Conservation (phyloP, 2,113 vertebrate species). For the Lophotis ruficrista region DNA sequence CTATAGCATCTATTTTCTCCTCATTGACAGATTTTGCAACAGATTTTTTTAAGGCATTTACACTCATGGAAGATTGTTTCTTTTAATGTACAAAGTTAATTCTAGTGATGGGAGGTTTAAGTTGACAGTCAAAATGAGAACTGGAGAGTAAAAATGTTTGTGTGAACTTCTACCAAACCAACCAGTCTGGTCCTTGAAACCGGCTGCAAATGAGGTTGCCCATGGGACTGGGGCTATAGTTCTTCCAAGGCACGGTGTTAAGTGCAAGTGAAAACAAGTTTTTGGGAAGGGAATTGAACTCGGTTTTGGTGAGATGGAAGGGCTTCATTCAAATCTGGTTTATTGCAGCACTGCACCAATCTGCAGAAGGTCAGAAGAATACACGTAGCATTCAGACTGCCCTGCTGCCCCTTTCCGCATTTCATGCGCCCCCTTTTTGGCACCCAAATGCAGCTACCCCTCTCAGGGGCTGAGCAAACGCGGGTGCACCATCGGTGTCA, state of each 20-base stretch:
- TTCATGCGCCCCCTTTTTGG: not conserved
- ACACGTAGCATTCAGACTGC: rapidly evolving
- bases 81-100: not conserved
- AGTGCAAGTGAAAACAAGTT: not conserved
- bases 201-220: not conserved
- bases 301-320: not conserved
- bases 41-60: not conserved
- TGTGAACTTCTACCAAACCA: not conserved
- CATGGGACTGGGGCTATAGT: rapidly evolving
- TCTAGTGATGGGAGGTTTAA: not conserved
- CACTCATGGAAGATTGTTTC: not conserved
- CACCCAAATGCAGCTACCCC: too few species aligned
- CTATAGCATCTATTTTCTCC: not conserved
- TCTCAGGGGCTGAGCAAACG: rapidly evolving
- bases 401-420: not conserved
- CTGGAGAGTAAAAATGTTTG: not conserved
- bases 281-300: not conserved
- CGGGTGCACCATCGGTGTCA: rapidly evolving
- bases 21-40: not conserved
- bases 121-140: not conserved
- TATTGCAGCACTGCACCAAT: not conserved
- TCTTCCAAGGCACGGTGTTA: not conserved
- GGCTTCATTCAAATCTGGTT: not conserved
- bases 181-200: not conserved
- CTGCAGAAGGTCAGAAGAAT: not conserved